phyloP scores from a whole-genome alignment of 2,797 vertebrate species.

The Hydrolagus colliei region DNA sequence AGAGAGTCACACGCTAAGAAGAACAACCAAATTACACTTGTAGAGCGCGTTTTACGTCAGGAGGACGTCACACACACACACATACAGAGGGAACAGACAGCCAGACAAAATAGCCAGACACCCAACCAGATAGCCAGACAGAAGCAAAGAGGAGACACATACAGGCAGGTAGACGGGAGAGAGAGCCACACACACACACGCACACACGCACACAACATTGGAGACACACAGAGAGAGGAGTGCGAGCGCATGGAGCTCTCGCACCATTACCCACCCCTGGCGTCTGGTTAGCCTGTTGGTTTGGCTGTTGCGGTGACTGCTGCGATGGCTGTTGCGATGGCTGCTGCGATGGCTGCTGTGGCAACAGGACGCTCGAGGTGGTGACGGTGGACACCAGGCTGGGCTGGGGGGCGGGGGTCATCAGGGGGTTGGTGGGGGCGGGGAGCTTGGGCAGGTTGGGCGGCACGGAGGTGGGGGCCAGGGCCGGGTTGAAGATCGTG shows the following conservation, averaged over 20 bases:
- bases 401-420: slow-evolving; percentile 53
- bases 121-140: too few relatives aligned
- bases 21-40: too few relatives aligned
- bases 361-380: slow-evolving; percentile 51
- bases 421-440: slow-evolving; percentile 65
- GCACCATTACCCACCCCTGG: slow-evolving; percentile 54
- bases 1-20: too few relatives aligned
- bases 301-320: slow-evolving; percentile 43
- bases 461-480: slow-evolving; percentile 42
- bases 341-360: slow-evolving; percentile 40
- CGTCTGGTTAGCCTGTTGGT: slow-evolving; percentile 50
- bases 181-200: slow-evolving; percentile 21
- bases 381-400: slow-evolving; percentile 43
- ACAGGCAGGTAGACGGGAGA: neutral
- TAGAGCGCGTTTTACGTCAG: too few relatives aligned
- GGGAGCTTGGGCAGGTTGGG: slow-evolving; percentile 58
- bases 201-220: slow-evolving; percentile 52
- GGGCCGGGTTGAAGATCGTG: slow-evolving; percentile 58
- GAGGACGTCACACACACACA: too few relatives aligned
- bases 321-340: slow-evolving; percentile 44
- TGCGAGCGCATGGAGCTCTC: slow-evolving; percentile 43
- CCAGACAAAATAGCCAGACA: too few relatives aligned
- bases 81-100: too few relatives aligned
- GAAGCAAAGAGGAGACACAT: too few relatives aligned
- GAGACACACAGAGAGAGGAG: slow-evolving; percentile 37